These are phyloP conservation scores for Bacillus rossius DNA, from an alignment of 1,140 invertebrate genomes.

Conservation along the genomic window DNA sequence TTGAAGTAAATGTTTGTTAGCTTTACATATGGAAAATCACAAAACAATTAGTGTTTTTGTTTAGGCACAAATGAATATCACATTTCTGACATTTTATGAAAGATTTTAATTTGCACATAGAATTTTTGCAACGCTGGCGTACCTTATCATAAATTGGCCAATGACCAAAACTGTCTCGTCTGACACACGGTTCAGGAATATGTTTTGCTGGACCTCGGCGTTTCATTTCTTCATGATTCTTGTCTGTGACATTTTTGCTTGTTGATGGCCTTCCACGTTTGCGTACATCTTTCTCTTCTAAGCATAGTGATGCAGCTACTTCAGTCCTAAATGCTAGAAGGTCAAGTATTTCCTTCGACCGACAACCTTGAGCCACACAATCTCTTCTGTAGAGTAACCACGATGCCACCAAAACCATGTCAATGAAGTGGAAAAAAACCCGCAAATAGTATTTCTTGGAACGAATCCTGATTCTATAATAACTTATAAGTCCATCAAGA, in stretches of 20 bases:
- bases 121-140: not conserved
- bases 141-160: not conserved
- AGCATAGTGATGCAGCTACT: not conserved
- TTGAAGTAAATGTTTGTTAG: not conserved
- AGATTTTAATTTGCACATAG: not conserved
- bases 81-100: not conserved
- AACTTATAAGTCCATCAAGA: not conserved
- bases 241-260: not conserved
- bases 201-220: not conserved
- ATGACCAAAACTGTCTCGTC: not conserved
- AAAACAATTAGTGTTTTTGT: slow-evolving; percentile 2
- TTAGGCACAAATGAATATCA: not conserved
- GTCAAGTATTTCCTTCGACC: not conserved
- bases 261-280: slow-evolving; percentile 1
- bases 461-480: not conserved
- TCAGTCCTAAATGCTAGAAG: not conserved
- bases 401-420: not conserved
- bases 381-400: not conserved
- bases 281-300: not conserved
- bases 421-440: slow-evolving; percentile 9
- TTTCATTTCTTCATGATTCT: not conserved
- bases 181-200: not conserved
- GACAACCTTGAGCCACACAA: slow-evolving; percentile 1
- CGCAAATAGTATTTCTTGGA: slow-evolving; percentile 5
- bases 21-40: not conserved